phyloP scores from a whole-genome alignment of 2,113 vertebrate genomes.

The Rousettus leschenaultii region DNA sequence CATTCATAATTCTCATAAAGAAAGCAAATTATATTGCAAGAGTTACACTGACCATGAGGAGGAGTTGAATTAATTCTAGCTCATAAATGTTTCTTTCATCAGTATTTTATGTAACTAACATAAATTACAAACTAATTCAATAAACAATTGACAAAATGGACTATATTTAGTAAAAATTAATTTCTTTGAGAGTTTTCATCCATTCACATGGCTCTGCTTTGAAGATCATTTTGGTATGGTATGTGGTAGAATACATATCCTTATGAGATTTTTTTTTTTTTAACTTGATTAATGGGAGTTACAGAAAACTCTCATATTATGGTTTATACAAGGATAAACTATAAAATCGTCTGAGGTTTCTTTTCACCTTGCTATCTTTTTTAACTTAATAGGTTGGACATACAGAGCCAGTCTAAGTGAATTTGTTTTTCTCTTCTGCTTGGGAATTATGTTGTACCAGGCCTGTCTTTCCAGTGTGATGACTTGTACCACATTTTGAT shows the following conservation, averaged over 20 bases:
- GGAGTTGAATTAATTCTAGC: neutral
- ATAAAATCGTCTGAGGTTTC: neutral
- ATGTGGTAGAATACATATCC: neutral
- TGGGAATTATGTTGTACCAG: neutral
- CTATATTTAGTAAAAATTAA: neutral
- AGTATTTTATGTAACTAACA: neutral
- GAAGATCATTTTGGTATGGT: slow-evolving; percentile 48
- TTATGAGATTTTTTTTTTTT: neutral
- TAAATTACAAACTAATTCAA: neutral
- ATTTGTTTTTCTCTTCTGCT: neutral
- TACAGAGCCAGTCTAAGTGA: neutral
- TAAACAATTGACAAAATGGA: neutral
- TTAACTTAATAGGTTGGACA: neutral
- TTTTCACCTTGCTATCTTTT: neutral
- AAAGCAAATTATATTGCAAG: neutral
- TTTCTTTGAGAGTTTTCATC: slow-evolving; percentile 55
- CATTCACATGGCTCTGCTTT: neutral
- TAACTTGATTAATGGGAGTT: neutral
- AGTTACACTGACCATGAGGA: neutral
- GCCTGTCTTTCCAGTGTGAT: accelerated
- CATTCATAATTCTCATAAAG: neutral
- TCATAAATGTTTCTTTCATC: neutral
- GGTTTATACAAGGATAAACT: neutral
- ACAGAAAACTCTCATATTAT: neutral
- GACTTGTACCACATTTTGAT: neutral